A percentile compares a stretch with the other conserved stretches of the same genome.
phyloP scores from a whole-genome alignment of 2,797 vertebrate species.

The Brachyalestes nurse region DNA sequence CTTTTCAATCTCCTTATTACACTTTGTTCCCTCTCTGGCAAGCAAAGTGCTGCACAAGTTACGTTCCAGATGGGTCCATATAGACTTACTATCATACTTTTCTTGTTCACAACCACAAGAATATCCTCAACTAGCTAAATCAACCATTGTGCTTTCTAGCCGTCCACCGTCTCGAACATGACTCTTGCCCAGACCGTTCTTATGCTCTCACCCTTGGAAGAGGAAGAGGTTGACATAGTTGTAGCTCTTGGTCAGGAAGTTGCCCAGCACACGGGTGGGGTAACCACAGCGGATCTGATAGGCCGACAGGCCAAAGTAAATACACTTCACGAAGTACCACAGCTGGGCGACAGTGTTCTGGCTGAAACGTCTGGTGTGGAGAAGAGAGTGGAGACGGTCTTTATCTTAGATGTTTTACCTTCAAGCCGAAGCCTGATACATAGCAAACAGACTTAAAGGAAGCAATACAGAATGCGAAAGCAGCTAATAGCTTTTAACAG shows the following conservation, averaged over 20 bases:
- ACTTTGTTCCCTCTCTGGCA: constrained; percentile 4
- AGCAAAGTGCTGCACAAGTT: background rate
- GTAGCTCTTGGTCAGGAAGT: constrained; percentile 99
- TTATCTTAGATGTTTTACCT: background rate
- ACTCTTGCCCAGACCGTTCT: background rate
- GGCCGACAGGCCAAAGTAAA: constrained; percentile 98
- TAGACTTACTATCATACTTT: background rate
- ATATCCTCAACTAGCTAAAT: background rate
- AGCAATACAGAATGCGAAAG: background rate
- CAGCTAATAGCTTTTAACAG: background rate
- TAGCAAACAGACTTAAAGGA: background rate
- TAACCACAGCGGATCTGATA: constrained; percentile 99
- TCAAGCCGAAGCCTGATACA: background rate
- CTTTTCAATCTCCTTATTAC: constrained; percentile 21
- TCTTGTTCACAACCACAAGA: constrained; percentile 11
- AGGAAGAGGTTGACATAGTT: constrained; percentile 99
- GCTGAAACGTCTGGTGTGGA: constrained; percentile 88
- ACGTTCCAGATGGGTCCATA: constrained; percentile 4
- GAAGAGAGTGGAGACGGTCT: background rate
- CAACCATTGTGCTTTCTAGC: background rate
- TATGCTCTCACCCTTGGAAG: constrained; percentile 93
- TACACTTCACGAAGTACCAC: constrained; percentile 99
- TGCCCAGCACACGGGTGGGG: constrained; percentile 95
- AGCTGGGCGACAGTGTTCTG: constrained; percentile 95
- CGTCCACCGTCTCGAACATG: background rate